Percentiles rank a stretch among this genome's conserved stretches.
Conservation (phyloP, 2,888 invertebrate species). For the Pheosia gnoma region DNA sequence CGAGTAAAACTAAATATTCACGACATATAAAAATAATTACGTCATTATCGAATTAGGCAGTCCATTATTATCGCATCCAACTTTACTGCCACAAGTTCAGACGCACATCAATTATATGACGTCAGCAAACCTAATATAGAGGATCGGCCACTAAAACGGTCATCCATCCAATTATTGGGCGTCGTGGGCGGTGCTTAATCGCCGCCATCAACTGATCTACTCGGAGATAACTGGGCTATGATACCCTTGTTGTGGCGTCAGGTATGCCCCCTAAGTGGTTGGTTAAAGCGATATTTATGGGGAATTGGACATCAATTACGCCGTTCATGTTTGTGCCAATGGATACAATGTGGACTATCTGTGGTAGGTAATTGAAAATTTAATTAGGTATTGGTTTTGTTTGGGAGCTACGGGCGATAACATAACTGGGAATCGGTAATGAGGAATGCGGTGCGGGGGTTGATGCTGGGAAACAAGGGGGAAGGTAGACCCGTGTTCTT, state of each 20-base stretch:
- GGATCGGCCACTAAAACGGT: slow-evolving; percentile 11
- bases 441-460: too few species aligned
- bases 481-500: too few species aligned
- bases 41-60: neutral
- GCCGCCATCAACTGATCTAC: slow-evolving; percentile 21
- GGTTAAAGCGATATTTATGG: slow-evolving; percentile 23
- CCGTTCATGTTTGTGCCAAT: slow-evolving; percentile 2
- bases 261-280: slow-evolving; percentile 25
- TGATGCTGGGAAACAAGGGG: too few species aligned
- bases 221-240: slow-evolving; percentile 32
- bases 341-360: slow-evolving; percentile 13
- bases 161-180: slow-evolving; percentile 34
- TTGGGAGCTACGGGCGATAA: neutral
- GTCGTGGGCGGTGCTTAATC: slow-evolving; percentile 36
- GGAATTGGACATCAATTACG: slow-evolving; percentile 17
- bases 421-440: too few species aligned
- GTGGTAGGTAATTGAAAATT: slow-evolving; percentile 11
- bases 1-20: neutral
- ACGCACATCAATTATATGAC: slow-evolving; percentile 10
- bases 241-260: slow-evolving; percentile 24
- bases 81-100: slow-evolving; percentile 7
- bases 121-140: slow-evolving; percentile 14
- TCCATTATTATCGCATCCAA: slow-evolving; percentile 4
- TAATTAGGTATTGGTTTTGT: neutral
- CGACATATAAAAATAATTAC: neutral